phyloP scores from a whole-genome alignment of 2,797 vertebrate genomes.

The Fistularia commersonii region DNA sequence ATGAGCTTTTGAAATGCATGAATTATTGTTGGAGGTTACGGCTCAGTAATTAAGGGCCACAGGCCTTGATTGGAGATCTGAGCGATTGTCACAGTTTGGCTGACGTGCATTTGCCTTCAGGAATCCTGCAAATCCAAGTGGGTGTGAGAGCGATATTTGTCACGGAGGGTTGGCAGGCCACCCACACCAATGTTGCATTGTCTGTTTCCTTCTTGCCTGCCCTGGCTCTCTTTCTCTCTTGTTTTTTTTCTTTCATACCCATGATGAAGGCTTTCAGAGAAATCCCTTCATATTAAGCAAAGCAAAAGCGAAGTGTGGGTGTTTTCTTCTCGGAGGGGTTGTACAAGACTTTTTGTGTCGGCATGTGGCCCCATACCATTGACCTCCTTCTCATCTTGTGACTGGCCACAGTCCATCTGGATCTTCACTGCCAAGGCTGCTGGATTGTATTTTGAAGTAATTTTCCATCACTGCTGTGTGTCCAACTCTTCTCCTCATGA shows the following conservation, averaged over 20 bases:
- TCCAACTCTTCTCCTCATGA: not conserved
- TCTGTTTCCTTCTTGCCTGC: conserved; percentile 26
- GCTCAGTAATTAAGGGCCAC: conserved; percentile 71
- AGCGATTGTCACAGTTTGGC: conserved; percentile 57
- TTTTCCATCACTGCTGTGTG: conserved; percentile 19
- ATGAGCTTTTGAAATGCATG: conserved; percentile 67
- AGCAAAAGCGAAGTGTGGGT: conserved; percentile 46
- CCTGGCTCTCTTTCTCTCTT: not conserved
- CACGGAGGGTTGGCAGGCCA: conserved; percentile 53
- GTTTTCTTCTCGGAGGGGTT: conserved; percentile 44
- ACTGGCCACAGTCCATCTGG: conserved; percentile 37
- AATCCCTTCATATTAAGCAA: conserved; percentile 61
- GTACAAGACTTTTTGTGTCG: conserved; percentile 50
- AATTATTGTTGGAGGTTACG: conserved; percentile 69
- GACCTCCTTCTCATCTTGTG: conserved; percentile 40
- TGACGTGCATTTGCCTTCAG: conserved; percentile 34
- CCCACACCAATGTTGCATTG: conserved; percentile 61
- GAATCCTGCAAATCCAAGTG: conserved; percentile 48
- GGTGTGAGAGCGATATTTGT: conserved; percentile 55
- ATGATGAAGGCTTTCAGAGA: conserved; percentile 45
- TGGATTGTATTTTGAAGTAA: conserved; percentile 28
- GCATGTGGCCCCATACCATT: conserved; percentile 51
- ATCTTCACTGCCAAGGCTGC: conserved; percentile 26
- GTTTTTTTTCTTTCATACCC: conserved; percentile 28
- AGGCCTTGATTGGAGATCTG: conserved; percentile 50